Evolutionary conservation across 1,140 invertebrate genomes (phyloP).

Genomic region (Radopholus similis): DNA sequence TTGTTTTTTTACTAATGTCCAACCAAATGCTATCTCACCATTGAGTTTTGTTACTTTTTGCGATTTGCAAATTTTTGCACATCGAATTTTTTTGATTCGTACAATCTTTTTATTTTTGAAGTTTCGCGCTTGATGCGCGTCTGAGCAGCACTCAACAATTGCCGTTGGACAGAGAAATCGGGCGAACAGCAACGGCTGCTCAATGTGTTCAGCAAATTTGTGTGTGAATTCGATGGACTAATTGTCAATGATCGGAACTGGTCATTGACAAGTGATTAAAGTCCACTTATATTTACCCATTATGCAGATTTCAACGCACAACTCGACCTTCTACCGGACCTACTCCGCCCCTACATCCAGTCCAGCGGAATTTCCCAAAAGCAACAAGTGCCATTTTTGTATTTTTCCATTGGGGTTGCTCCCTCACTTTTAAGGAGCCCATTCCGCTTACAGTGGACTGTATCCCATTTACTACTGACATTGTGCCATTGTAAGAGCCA

Average conservation of each 20-base stretch:
- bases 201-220: conserved; percentile 42
- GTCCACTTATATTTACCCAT: not conserved
- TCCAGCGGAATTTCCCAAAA: not conserved
- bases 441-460: not conserved
- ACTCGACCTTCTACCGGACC: conserved; percentile 51
- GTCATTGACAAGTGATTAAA: not conserved
- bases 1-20: no score
- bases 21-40: no score
- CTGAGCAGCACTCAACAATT: conserved; percentile 43
- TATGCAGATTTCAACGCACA: conserved; percentile 54
- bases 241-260: not conserved
- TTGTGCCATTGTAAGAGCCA: not conserved
- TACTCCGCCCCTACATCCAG: conserved; percentile 39
- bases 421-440: no score
- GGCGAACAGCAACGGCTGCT: not conserved
- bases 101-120: no score
- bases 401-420: not conserved
- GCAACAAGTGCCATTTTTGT: not conserved
- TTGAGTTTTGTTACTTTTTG: no score
- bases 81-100: no score
- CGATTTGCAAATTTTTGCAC: no score
- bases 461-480: not conserved
- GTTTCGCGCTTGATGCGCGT: conserved; percentile 47
- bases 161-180: not conserved
- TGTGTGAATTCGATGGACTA: conserved; percentile 45